These are phyloP conservation scores for Rhinogobius similis DNA, from an alignment of 2,113 vertebrate species.

Conservation along the genomic window DNA sequence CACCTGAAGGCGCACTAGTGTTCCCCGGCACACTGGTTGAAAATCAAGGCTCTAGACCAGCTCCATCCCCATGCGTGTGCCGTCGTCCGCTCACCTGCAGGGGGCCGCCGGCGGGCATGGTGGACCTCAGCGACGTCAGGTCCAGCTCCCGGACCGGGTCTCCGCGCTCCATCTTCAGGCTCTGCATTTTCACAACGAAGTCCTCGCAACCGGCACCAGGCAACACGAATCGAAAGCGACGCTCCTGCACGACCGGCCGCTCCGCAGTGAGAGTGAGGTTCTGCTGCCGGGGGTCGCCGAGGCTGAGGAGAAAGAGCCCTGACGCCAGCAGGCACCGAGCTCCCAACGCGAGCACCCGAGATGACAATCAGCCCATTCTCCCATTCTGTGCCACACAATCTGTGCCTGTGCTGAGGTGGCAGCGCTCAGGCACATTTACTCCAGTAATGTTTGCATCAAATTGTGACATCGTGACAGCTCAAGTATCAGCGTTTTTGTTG, in stretches of 20 bases:
- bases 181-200: slow-evolving; percentile 57
- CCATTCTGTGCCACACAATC: slow-evolving; percentile 21
- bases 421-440: background rate
- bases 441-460: no score
- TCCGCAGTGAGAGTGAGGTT: slow-evolving; percentile 36
- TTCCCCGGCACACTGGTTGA: no score
- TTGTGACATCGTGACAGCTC: no score
- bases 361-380: slow-evolving; percentile 67
- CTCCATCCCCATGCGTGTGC: no score
- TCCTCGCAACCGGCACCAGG: slow-evolving; percentile 15
- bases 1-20: no score
- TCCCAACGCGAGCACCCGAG: slow-evolving; percentile 39
- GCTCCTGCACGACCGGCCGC: slow-evolving; percentile 12
- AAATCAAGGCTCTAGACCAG: no score
- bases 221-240: background rate
- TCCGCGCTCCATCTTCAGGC: slow-evolving; percentile 68
- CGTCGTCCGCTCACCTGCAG: slow-evolving; percentile 64
- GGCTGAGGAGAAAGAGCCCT: slow-evolving; percentile 45
- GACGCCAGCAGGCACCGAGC: slow-evolving; percentile 57
- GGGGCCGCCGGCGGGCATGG: slow-evolving; percentile 70
- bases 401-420: background rate
- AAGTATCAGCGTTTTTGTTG: no score
- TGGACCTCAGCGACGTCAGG: slow-evolving; percentile 73
- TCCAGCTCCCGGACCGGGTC: slow-evolving; percentile 71
- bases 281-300: slow-evolving; percentile 44